Conservation (phyloP, 2,888 invertebrate species). For the Leptinotarsa tumamoca region DNA sequence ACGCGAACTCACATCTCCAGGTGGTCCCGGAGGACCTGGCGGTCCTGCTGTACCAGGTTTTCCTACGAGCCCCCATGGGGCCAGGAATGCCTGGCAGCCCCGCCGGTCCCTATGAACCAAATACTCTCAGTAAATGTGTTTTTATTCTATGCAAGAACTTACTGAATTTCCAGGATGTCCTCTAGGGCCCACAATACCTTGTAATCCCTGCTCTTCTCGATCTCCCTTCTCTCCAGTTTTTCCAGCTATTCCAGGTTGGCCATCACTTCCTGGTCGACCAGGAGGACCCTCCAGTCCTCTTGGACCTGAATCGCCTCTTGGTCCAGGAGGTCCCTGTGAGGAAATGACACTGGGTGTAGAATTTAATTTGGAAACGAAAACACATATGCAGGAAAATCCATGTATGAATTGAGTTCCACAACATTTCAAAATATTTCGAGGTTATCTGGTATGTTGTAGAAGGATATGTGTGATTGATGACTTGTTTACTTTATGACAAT, state of each 20-base stretch:
- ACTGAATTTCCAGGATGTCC: constrained; percentile 55
- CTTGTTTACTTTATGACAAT: too few relatives aligned
- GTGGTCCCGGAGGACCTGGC: constrained; percentile 67
- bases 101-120: constrained; percentile 57
- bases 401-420: too few relatives aligned
- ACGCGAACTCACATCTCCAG: constrained; percentile 61
- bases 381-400: too few relatives aligned
- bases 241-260: constrained; percentile 57
- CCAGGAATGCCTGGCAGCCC: constrained; percentile 63
- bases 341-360: not conserved
- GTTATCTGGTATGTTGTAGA: too few relatives aligned
- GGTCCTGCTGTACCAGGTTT: constrained; percentile 60
- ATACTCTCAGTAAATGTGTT: not conserved
- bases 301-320: constrained; percentile 42
- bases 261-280: constrained; percentile 56
- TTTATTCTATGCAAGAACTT: not conserved
- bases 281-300: constrained; percentile 44
- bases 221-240: constrained; percentile 55
- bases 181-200: constrained; percentile 56
- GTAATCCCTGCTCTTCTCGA: constrained; percentile 49
- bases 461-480: too few relatives aligned
- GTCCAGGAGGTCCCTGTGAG: constrained; percentile 45
- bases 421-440: too few relatives aligned
- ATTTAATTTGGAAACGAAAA: not conserved
- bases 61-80: constrained; percentile 54